Percentiles rank a stretch among this genome's conserved stretches.
Evolutionary conservation across 2,888 invertebrate species (phyloP).

Genomic region (Drosophila birchii): DNA sequence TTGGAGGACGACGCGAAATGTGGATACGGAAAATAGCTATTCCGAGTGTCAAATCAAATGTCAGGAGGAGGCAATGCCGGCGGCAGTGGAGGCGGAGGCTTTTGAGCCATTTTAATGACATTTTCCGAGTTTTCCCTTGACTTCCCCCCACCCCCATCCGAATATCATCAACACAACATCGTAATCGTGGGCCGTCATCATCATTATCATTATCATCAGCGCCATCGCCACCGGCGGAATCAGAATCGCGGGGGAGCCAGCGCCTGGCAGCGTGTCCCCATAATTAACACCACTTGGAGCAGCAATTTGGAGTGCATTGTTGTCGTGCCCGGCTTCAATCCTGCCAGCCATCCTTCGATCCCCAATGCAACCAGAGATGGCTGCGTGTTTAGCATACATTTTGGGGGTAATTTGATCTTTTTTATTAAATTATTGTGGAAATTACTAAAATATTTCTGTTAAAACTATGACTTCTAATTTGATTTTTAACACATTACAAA

Average conservation of each 20-base stretch:
- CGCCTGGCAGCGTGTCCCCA: constrained; percentile 7
- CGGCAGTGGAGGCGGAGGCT: not conserved
- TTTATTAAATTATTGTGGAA: not conserved
- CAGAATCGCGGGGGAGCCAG: constrained; percentile 1
- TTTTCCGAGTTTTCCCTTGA: constrained; percentile 40
- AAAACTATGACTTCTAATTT: not conserved
- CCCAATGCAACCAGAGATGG: constrained; percentile 1
- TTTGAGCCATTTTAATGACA: constrained; percentile 65
- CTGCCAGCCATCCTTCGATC: constrained; percentile 1
- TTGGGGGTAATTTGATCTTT: not conserved
- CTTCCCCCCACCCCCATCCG: not conserved
- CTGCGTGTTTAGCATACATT: constrained; percentile 7
- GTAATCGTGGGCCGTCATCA: constrained; percentile 9
- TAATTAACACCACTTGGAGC: constrained; percentile 52
- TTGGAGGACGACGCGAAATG: constrained; percentile 24
- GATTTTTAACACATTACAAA: not conserved
- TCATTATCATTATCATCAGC: not conserved
- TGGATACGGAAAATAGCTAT: constrained; percentile 62
- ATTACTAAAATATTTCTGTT: not conserved
- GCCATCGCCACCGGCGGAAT: constrained; percentile 1
- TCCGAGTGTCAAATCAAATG: constrained; percentile 78
- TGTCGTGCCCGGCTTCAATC: constrained; percentile 18
- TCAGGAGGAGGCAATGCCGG: constrained; percentile 20
- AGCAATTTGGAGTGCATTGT: constrained; percentile 45
- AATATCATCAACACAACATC: constrained; percentile 18